These are phyloP conservation scores for Acleris literana DNA, from an alignment of 2,888 invertebrate genomes.

Conservation along the genomic window DNA sequence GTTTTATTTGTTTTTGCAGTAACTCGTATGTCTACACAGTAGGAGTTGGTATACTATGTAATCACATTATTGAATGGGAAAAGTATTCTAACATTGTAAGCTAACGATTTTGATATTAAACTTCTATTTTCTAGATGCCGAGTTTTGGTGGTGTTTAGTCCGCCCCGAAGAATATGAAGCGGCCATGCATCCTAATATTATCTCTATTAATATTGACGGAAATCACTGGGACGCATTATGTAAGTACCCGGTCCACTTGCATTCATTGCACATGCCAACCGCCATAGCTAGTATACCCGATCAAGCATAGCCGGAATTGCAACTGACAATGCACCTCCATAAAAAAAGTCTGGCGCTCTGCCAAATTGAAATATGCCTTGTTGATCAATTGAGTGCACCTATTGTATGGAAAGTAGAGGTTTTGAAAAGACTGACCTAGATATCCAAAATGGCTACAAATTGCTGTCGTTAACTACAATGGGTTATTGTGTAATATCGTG, in stretches of 20 bases:
- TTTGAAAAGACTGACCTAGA: constrained; percentile 72
- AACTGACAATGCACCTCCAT: constrained; percentile 59
- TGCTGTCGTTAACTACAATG: constrained; percentile 59
- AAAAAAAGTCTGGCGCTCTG: constrained; percentile 63
- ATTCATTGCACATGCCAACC: constrained; percentile 32
- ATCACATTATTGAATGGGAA: too few species aligned
- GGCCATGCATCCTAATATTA: constrained; percentile 58
- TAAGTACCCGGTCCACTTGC: constrained; percentile 49
- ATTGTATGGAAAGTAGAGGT: constrained; percentile 58
- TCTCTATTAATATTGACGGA: constrained; percentile 58
- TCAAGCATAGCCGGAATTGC: constrained; percentile 49
- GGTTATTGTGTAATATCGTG: constrained; percentile 53
- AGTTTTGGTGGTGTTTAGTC: constrained; percentile 50
- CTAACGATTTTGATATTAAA: too few species aligned
- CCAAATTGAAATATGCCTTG: constrained; percentile 74
- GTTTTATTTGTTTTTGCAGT: constrained; percentile 18
- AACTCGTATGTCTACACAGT: neutral
- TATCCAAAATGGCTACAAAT: constrained; percentile 60
- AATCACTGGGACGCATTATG: constrained; percentile 54
- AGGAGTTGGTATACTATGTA: too few species aligned
- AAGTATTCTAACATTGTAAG: too few species aligned
- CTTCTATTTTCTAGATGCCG: constrained; percentile 58
- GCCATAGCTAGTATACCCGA: constrained; percentile 39
- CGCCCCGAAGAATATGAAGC: constrained; percentile 67
- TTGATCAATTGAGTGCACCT: constrained; percentile 61